A percentile compares a stretch with the other conserved stretches of the same genome.
Evolutionary conservation across 2,113 vertebrate species (phyloP).

Genomic region (Falcunculus frontatus): DNA sequence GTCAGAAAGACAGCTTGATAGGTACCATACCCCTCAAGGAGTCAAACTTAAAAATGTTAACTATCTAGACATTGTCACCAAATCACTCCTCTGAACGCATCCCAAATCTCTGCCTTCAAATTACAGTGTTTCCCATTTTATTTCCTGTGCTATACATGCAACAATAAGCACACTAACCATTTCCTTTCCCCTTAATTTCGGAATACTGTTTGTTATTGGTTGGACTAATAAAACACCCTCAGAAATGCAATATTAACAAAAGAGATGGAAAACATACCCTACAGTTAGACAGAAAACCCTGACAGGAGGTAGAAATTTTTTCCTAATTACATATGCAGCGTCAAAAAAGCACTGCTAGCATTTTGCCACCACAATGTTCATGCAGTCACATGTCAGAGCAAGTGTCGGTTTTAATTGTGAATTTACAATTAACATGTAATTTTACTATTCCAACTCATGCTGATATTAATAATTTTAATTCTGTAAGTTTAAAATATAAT

Average conservation of each 20-base stretch:
- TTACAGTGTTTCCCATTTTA: neutral
- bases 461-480: conserved; percentile 51
- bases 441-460: conserved; percentile 35
- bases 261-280: conserved; percentile 3
- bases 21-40: neutral
- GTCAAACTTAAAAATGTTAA: neutral
- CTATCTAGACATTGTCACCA: neutral
- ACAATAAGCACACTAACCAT: neutral
- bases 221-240: neutral
- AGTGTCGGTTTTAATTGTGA: conserved; percentile 56
- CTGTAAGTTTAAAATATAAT: conserved; percentile 14
- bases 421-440: conserved; percentile 68
- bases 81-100: neutral
- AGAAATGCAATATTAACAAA: conserved; percentile 31
- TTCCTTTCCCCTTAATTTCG: neutral
- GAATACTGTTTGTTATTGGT: neutral
- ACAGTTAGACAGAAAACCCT: conserved; percentile 42
- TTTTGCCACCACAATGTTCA: conserved; percentile 48
- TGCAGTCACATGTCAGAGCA: conserved; percentile 58
- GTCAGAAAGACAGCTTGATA: neutral
- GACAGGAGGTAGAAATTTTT: conserved; percentile 53
- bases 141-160: neutral
- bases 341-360: conserved; percentile 55
- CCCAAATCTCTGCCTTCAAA: neutral
- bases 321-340: conserved; percentile 63